Conservation (phyloP, 2,797 vertebrate species). For the Perodicticus potto region DNA sequence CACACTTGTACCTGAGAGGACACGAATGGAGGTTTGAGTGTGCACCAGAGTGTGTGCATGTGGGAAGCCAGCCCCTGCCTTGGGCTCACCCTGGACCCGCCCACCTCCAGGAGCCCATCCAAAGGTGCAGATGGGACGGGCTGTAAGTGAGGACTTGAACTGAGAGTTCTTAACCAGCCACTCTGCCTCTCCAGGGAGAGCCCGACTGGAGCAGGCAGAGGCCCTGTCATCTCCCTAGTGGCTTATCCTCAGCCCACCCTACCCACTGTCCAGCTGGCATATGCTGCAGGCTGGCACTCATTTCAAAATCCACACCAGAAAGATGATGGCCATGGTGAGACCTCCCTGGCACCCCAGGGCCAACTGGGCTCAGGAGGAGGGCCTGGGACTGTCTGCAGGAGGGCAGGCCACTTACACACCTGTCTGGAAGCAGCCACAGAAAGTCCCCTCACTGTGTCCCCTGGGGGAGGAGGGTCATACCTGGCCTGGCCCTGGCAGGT, state of each 20-base stretch:
- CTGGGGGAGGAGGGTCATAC: accelerated
- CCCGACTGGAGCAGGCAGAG: neutral
- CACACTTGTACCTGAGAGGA: neutral
- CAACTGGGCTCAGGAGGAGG: accelerated
- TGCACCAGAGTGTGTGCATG: accelerated
- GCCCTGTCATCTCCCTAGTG: neutral
- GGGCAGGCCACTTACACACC: neutral
- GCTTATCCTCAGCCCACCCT: neutral
- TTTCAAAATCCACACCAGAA: neutral
- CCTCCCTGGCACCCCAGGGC: neutral
- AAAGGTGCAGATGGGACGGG: accelerated
- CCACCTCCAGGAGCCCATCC: accelerated
- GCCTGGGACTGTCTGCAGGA: neutral
- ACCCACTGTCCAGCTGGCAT: neutral
- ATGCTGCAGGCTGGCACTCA: neutral
- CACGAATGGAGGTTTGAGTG: neutral
- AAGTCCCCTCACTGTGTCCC: neutral
- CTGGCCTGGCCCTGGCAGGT: neutral
- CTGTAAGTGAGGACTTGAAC: neutral
- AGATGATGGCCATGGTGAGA: neutral
- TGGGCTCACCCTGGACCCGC: neutral
- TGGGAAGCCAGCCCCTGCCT: accelerated
- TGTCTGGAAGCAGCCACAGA: neutral
- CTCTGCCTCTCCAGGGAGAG: neutral
- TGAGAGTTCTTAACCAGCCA: neutral